Evolutionary conservation across 2,888 invertebrate genomes (phyloP).

Genomic region (Lasioglossum leucozonium): DNA sequence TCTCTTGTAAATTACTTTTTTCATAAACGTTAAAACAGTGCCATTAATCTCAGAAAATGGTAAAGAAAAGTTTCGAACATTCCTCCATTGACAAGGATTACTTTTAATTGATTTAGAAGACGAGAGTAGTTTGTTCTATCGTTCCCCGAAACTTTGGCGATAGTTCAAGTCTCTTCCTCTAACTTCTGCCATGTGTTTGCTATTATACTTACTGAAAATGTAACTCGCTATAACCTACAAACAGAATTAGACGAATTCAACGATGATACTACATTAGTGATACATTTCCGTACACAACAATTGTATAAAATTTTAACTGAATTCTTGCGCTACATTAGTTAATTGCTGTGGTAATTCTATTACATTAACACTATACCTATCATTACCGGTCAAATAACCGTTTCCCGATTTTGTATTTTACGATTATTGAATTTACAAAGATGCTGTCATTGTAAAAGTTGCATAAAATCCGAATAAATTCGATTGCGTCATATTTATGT

Average conservation of each 20-base stretch:
- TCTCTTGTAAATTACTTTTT: not conserved
- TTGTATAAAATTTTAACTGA: not conserved
- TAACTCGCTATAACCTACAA: not conserved
- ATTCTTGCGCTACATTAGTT: not conserved
- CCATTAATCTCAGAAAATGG: not conserved
- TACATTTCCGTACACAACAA: not conserved
- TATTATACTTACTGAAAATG: not conserved
- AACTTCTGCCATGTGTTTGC: conserved; percentile 8
- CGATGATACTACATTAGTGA: not conserved
- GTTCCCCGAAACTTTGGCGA: not conserved
- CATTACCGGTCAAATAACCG: too few species aligned
- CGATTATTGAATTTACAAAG: too few species aligned
- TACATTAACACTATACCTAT: too few species aligned
- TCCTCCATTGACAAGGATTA: not conserved
- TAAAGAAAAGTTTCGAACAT: not conserved
- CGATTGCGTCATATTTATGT: too few species aligned
- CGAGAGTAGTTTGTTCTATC: conserved; percentile 10
- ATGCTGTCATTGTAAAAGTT: too few species aligned
- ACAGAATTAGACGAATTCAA: not conserved
- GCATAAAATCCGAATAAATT: too few species aligned
- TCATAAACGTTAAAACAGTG: not conserved
- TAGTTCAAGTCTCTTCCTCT: not conserved
- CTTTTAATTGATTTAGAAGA: conserved; percentile 1
- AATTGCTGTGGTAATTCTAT: not conserved
- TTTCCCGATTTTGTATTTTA: too few species aligned